A percentile compares a stretch with the other conserved stretches of the same genome.
Evolutionary conservation across 2,888 invertebrate genomes (phyloP).

Genomic region (Caenorhabditis sp.): DNA sequence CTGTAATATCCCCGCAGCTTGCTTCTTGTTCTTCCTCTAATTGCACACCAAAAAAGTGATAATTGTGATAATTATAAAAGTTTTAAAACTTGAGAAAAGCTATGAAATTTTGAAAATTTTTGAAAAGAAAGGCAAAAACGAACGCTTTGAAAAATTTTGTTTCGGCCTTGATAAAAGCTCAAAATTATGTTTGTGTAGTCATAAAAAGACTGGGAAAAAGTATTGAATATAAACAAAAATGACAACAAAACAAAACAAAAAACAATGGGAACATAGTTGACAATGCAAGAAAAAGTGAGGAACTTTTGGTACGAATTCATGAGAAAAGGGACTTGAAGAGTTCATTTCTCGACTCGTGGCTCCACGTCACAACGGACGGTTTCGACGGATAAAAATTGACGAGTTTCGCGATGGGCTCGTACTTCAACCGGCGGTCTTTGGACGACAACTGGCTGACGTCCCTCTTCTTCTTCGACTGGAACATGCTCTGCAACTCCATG

Average conservation of each 20-base stretch:
- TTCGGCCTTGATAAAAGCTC: background rate
- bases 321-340: slow-evolving; percentile 77
- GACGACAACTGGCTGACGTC: slow-evolving; percentile 83
- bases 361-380: slow-evolving; percentile 73
- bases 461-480: slow-evolving; percentile 82
- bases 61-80: no score
- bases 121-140: no score
- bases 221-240: slow-evolving; percentile 9
- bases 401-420: slow-evolving; percentile 79
- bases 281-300: slow-evolving; percentile 1
- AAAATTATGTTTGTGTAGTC: background rate
- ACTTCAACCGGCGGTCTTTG: slow-evolving; percentile 86
- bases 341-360: slow-evolving; percentile 75
- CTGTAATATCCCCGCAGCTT: background rate
- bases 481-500: slow-evolving; percentile 90
- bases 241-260: slow-evolving; percentile 19
- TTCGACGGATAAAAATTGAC: slow-evolving; percentile 77
- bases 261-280: background rate
- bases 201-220: background rate
- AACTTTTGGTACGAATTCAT: slow-evolving; percentile 24
- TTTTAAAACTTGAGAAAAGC: no score
- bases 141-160: no score
- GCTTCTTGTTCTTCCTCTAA: background rate
- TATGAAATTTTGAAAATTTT: no score
- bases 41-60: slow-evolving; percentile 1